phyloP scores from a whole-genome alignment of 53 echinoderm and acorn worm genomes.

The Antedon mediterranea region DNA sequence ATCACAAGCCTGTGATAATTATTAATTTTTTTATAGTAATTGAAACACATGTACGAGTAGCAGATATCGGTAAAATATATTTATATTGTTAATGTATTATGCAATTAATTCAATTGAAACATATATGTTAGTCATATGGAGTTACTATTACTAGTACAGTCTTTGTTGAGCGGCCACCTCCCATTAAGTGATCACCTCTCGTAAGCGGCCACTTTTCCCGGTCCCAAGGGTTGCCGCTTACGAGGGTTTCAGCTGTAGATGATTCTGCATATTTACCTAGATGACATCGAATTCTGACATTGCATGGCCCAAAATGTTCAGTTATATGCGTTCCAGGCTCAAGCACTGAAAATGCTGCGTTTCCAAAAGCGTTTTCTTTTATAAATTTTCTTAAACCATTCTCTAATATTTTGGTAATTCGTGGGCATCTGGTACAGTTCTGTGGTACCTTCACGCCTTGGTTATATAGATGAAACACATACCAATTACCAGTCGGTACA shows the following conservation, averaged over 20 bases:
- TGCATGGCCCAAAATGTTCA: slow-evolving; percentile 79
- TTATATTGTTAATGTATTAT: too few relatives aligned
- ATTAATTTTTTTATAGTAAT: too few relatives aligned
- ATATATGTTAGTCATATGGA: too few relatives aligned
- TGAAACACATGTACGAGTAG: too few relatives aligned
- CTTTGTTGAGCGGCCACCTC: too few relatives aligned
- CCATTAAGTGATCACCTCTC: background rate
- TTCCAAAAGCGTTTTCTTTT: slow-evolving; percentile 55
- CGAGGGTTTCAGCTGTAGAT: too few relatives aligned
- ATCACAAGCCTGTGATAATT: too few relatives aligned
- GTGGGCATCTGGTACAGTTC: slow-evolving; percentile 49
- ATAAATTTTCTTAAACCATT: slow-evolving; percentile 25
- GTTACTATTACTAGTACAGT: too few relatives aligned
- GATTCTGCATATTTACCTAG: slow-evolving; percentile 47
- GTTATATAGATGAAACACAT: slow-evolving; percentile 63
- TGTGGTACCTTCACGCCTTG: slow-evolving; percentile 41
- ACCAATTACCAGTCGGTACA: slow-evolving; percentile 59
- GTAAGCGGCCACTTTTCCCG: too few relatives aligned
- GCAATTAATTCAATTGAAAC: too few relatives aligned
- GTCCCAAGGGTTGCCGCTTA: too few relatives aligned
- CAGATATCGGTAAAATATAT: too few relatives aligned
- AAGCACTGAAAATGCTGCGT: slow-evolving; percentile 78
- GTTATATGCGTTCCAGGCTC: slow-evolving; percentile 76
- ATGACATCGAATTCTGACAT: slow-evolving; percentile 69
- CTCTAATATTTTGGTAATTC: slow-evolving; percentile 31